These are phyloP conservation scores for Melitaea cinxia DNA, from an alignment of 1,140 invertebrate species.

Conservation along the genomic window DNA sequence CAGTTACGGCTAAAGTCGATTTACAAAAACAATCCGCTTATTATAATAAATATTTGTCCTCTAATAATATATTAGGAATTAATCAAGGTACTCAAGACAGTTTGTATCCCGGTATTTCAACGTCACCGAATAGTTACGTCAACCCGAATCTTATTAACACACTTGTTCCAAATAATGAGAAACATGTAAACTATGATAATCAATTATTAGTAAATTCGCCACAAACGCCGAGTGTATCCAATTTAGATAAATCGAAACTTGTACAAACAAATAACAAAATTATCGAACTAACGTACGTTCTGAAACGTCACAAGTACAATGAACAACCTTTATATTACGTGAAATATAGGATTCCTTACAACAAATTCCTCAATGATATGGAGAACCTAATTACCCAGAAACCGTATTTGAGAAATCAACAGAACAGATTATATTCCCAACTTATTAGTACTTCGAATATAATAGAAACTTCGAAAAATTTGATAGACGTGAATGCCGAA, in stretches of 20 bases:
- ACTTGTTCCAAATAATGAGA: constrained; percentile 18
- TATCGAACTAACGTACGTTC: constrained; percentile 49
- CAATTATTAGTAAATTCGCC: constrained; percentile 40
- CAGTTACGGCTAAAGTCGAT: too few relatives aligned
- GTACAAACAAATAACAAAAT: constrained; percentile 36
- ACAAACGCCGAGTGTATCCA: constrained; percentile 26
- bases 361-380: constrained; percentile 46
- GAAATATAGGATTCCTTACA: constrained; percentile 64
- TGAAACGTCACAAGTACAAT: constrained; percentile 37
- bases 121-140: constrained; percentile 4
- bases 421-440: constrained; percentile 43
- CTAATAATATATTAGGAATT: not conserved
- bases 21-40: too few relatives aligned
- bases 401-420: constrained; percentile 44
- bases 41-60: too few relatives aligned
- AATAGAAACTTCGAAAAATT: constrained; percentile 43
- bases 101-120: not conserved
- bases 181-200: constrained; percentile 18
- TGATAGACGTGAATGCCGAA: constrained; percentile 43
- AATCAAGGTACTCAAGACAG: not conserved
- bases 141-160: constrained; percentile 12
- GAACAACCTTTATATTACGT: constrained; percentile 51
- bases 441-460: constrained; percentile 45
- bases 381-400: constrained; percentile 39
- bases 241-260: constrained; percentile 44